Percentiles rank a stretch among this genome's conserved stretches.
Evolutionary conservation across 2,888 invertebrate genomes (phyloP).

Genomic region (Oxycera nigricornis): DNA sequence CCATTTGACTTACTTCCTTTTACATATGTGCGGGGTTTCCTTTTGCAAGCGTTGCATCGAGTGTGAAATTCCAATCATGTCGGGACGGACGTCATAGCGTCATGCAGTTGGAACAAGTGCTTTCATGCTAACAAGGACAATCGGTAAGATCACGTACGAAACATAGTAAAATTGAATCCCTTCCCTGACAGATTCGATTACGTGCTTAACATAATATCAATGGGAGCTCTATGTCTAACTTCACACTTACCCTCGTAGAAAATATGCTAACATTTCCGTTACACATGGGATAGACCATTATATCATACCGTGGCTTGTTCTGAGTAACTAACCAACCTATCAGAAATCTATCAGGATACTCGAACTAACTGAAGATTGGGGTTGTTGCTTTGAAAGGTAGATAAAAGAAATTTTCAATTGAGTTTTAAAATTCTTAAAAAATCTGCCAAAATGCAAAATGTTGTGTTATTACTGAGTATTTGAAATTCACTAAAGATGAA

Average conservation of each 20-base stretch:
- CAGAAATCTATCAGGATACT: conserved; percentile 1
- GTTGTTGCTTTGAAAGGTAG: background rate
- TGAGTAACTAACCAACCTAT: conserved; percentile 25
- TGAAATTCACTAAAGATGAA: too few relatives aligned
- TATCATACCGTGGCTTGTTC: conserved; percentile 26
- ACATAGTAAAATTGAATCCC: conserved; percentile 46
- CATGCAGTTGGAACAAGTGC: conserved; percentile 9
- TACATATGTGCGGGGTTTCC: conserved; percentile 32
- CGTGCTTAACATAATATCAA: conserved; percentile 48
- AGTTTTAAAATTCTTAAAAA: too few relatives aligned
- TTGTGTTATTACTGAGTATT: too few relatives aligned
- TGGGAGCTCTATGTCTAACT: conserved; percentile 44
- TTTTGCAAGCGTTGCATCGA: background rate
- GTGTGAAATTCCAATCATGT: background rate
- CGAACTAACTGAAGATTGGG: background rate
- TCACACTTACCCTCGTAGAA: conserved; percentile 31
- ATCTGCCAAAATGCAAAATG: too few relatives aligned
- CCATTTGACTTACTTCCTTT: conserved; percentile 44
- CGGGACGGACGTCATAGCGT: conserved; percentile 6
- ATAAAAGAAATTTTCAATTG: too few relatives aligned
- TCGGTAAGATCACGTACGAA: conserved; percentile 47
- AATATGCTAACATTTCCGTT: conserved; percentile 48
- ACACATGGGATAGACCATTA: conserved; percentile 46
- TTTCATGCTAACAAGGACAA: conserved; percentile 23
- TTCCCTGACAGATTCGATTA: conserved; percentile 47